Evolutionary conservation across 2,113 vertebrate genomes (phyloP).

Genomic region (Diphyllodes magnificus): DNA sequence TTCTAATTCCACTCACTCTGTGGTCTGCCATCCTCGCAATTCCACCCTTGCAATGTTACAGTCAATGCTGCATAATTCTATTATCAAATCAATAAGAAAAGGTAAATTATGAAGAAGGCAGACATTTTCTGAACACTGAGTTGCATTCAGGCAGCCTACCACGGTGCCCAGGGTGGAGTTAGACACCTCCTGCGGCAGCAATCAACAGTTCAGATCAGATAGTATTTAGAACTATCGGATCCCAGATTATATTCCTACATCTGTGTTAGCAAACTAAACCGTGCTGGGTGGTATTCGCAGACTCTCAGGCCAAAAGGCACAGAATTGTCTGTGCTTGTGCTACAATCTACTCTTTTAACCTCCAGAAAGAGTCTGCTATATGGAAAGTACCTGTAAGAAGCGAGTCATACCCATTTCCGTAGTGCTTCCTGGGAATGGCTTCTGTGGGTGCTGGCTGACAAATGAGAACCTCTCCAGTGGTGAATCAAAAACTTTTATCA

Average conservation of each 20-base stretch:
- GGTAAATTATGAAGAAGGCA: neutral
- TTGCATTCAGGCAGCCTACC: neutral
- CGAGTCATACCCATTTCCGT: neutral
- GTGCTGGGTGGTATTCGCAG: neutral
- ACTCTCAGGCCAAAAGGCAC: neutral
- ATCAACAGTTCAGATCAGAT: neutral
- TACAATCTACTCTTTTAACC: neutral
- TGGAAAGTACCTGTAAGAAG: neutral
- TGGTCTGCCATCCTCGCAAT: neutral
- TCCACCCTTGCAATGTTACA: neutral
- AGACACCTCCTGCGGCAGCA: neutral
- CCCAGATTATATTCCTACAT: neutral
- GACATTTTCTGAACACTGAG: neutral
- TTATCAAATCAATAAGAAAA: neutral
- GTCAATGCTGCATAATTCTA: neutral
- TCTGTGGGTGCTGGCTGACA: neutral
- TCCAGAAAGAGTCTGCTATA: neutral
- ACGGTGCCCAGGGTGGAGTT: neutral
- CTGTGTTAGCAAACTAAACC: neutral
- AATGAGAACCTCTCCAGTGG: neutral
- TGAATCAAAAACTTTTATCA: neutral
- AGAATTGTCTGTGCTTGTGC: neutral
- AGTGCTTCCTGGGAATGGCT: neutral
- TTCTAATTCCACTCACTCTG: neutral
- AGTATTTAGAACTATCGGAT: neutral